Percentiles rank a stretch among this genome's conserved stretches.
Conservation (phyloP, 2,113 vertebrate species). For the Camarhynchus parvulus region DNA sequence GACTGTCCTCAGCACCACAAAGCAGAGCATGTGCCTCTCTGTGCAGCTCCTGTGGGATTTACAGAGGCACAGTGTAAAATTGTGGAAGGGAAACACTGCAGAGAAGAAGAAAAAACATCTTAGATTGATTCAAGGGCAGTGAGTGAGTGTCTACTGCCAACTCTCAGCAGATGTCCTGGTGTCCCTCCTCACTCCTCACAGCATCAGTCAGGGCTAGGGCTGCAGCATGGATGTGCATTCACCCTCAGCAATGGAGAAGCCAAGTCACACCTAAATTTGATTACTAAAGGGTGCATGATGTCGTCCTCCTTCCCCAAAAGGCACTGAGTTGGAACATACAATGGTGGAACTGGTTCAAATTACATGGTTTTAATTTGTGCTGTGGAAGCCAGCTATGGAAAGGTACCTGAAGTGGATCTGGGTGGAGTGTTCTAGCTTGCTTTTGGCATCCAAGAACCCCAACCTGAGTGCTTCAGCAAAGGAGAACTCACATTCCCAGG, state of each 20-base stretch:
- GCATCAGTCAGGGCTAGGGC: neutral
- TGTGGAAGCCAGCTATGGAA: neutral
- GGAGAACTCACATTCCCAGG: neutral
- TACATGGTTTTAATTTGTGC: neutral
- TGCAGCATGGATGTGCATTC: neutral
- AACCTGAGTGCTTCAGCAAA: neutral
- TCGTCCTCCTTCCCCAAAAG: neutral
- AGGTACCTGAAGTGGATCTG: neutral
- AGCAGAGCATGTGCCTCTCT: neutral
- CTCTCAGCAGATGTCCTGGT: neutral
- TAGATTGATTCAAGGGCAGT: neutral
- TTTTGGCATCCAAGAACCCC: neutral
- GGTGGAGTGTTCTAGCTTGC: neutral
- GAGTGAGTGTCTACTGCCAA: neutral
- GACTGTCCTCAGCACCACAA: fast-evolving
- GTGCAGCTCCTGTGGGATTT: neutral
- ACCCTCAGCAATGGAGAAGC: neutral
- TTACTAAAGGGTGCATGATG: neutral
- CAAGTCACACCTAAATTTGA: neutral
- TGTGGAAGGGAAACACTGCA: neutral
- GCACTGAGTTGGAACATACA: neutral
- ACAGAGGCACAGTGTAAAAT: neutral
- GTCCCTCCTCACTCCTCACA: neutral
- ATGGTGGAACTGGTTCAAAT: neutral
- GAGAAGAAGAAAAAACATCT: neutral